These are phyloP conservation scores for Taenaris catops DNA, from an alignment of 2,888 invertebrate genomes.

Conservation along the genomic window DNA sequence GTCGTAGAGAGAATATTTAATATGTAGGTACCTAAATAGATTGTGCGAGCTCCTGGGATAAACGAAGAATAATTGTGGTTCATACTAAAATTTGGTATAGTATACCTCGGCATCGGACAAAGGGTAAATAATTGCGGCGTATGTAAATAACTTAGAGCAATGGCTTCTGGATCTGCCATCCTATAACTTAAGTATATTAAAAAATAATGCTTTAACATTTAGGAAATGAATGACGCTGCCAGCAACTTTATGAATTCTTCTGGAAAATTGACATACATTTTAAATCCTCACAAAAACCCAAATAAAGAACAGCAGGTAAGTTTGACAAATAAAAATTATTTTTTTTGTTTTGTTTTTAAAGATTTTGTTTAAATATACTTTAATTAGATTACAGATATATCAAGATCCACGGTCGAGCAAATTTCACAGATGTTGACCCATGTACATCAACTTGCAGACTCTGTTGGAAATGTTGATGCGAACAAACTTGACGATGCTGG, in stretches of 20 bases:
- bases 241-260: slow-evolving; percentile 24
- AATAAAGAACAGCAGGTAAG: slow-evolving; percentile 22
- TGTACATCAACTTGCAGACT: slow-evolving; percentile 28
- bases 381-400: slow-evolving; percentile 25
- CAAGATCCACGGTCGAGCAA: slow-evolving; percentile 22
- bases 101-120: too few relatives aligned
- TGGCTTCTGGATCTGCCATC: too few relatives aligned
- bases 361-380: background rate
- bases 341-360: background rate
- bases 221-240: slow-evolving; percentile 28
- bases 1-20: too few relatives aligned
- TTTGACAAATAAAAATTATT: background rate
- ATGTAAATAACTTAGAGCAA: too few relatives aligned
- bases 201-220: background rate
- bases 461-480: slow-evolving; percentile 18
- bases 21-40: too few relatives aligned
- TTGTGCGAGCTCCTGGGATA: too few relatives aligned
- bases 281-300: slow-evolving; percentile 20
- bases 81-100: too few relatives aligned
- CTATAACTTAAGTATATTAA: too few relatives aligned
- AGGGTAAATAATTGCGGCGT: too few relatives aligned
- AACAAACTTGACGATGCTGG: slow-evolving; percentile 25
- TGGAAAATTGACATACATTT: slow-evolving; percentile 23
- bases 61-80: too few relatives aligned
- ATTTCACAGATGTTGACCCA: slow-evolving; percentile 27